Evolutionary conservation across 2,888 invertebrate species (phyloP).

Genomic region (Meiosimyza platycephala): DNA sequence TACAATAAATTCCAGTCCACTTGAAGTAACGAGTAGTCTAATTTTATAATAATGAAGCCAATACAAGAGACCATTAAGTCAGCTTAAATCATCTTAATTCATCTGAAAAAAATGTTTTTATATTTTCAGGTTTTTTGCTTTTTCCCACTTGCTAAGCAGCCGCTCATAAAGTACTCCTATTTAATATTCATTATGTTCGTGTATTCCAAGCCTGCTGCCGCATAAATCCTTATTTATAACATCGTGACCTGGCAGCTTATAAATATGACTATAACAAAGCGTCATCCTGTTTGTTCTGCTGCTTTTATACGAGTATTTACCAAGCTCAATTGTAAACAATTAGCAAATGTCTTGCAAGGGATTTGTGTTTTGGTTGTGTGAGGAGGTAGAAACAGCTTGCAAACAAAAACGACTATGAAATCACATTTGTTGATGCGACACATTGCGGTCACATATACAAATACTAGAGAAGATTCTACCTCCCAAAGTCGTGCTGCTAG

Average conservation of each 20-base stretch:
- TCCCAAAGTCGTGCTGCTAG: no score
- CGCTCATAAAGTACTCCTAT: neutral
- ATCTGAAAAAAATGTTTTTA: no score
- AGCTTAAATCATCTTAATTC: no score
- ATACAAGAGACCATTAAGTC: no score
- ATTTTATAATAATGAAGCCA: no score
- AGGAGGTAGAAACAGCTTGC: neutral
- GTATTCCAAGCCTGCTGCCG: neutral
- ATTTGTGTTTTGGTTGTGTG: constrained; percentile 29
- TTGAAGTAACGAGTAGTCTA: no score
- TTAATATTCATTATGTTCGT: constrained; percentile 26
- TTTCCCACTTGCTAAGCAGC: no score
- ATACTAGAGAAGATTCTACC: neutral
- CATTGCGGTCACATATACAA: constrained; percentile 27
- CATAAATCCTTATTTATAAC: constrained; percentile 21
- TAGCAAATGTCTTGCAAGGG: constrained; percentile 34
- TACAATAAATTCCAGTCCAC: no score
- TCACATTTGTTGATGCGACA: constrained; percentile 31
- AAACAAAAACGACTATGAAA: constrained; percentile 21
- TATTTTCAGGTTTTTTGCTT: no score
- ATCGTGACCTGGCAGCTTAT: constrained; percentile 16
- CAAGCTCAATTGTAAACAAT: constrained; percentile 37
- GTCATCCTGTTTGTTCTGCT: constrained; percentile 11
- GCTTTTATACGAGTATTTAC: constrained; percentile 15
- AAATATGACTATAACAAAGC: constrained; percentile 22